A percentile compares a stretch with the other conserved stretches of the same genome.
Conservation (phyloP, 2,113 vertebrate species). For the Sylvilagus bachmani region DNA sequence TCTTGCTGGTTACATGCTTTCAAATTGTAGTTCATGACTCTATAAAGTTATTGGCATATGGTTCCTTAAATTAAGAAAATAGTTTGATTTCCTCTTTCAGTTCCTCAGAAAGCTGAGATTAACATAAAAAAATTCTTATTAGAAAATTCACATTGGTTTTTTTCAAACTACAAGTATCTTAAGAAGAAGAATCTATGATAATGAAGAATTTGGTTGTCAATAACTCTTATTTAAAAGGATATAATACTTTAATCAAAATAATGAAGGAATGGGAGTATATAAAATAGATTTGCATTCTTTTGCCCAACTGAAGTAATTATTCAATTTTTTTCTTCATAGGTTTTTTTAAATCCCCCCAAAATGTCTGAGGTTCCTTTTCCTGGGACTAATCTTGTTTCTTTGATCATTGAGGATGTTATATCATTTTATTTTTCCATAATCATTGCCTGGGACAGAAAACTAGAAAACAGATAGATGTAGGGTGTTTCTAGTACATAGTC, state of each 20-base stretch:
- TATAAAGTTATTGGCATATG: background rate
- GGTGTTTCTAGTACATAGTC: background rate
- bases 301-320: background rate
- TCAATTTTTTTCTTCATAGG: background rate
- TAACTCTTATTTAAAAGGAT: background rate
- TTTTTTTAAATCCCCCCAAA: background rate
- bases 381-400: background rate
- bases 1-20: background rate
- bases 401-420: background rate
- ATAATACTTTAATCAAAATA: background rate
- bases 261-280: background rate
- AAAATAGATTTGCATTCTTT: background rate
- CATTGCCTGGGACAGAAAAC: background rate
- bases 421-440: background rate
- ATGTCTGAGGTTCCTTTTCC: background rate
- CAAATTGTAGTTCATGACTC: background rate
- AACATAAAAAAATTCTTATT: background rate
- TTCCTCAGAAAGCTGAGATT: background rate
- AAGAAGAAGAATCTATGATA: background rate
- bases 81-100: background rate
- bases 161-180: background rate
- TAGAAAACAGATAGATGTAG: background rate
- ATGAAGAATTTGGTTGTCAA: background rate
- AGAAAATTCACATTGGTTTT: conserved; percentile 8
- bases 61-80: background rate